A percentile compares a stretch with the other conserved stretches of the same genome.
Conservation (phyloP, 2,797 vertebrate species). For the Rhinogobio ventralis region DNA sequence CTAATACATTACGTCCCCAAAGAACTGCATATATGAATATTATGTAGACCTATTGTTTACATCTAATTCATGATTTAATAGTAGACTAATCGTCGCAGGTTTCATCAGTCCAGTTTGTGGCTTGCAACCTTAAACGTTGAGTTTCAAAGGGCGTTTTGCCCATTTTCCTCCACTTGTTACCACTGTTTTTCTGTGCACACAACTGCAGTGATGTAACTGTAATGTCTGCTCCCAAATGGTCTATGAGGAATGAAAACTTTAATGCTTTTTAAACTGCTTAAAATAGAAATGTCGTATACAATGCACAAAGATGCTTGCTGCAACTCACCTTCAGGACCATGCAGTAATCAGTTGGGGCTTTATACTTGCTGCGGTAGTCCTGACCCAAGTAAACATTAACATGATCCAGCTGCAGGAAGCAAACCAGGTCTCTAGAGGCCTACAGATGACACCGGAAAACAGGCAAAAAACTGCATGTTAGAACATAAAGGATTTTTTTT, state of each 20-base stretch:
- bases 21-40: neutral
- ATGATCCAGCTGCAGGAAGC: slow-evolving; percentile 96
- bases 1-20: neutral
- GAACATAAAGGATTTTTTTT: neutral
- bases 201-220: neutral
- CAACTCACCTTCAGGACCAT: slow-evolving; percentile 90
- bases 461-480: neutral
- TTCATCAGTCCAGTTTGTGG: neutral
- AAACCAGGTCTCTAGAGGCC: slow-evolving; percentile 94
- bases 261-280: neutral
- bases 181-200: neutral
- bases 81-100: neutral
- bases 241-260: neutral
- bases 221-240: neutral
- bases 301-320: neutral
- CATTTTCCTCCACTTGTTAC: neutral
- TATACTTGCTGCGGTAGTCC: slow-evolving; percentile 97
- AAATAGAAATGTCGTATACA: neutral
- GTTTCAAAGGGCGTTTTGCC: neutral
- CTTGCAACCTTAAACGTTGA: neutral
- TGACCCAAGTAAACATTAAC: slow-evolving; percentile 96
- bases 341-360: slow-evolving; percentile 96
- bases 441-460: slow-evolving; percentile 63
- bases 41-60: neutral
- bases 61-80: neutral